Conservation (phyloP, 23 tunicate species). For the Styela plicata region DNA sequence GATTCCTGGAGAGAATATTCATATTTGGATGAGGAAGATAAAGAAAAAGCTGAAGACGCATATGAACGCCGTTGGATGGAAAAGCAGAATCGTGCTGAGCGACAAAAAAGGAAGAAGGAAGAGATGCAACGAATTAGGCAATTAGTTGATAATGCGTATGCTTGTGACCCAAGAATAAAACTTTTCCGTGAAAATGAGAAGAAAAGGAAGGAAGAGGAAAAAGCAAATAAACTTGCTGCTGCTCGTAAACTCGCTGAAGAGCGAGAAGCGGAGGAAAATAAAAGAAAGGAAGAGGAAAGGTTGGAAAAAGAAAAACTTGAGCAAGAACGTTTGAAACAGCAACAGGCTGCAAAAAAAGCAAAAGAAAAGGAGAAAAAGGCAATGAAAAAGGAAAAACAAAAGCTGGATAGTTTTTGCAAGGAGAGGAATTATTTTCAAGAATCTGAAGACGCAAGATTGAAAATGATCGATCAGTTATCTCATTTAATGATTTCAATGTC, state of each 20-base stretch:
- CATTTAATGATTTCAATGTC: slow-evolving; percentile 45
- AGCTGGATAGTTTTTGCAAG: slow-evolving; percentile 71
- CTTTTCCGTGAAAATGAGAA: slow-evolving; percentile 69
- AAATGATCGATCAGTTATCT: slow-evolving; percentile 58
- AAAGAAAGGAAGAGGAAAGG: slow-evolving; percentile 28
- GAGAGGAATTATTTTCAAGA: slow-evolving; percentile 50
- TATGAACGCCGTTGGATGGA: slow-evolving; percentile 96
- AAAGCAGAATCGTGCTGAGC: slow-evolving; percentile 77
- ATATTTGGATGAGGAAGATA: slow-evolving; percentile 83
- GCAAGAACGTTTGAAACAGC: slow-evolving; percentile 42
- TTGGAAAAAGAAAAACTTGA: slow-evolving; percentile 41
- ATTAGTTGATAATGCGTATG: slow-evolving; percentile 92
- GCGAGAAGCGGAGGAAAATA: slow-evolving; percentile 51
- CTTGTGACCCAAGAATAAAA: slow-evolving; percentile 89
- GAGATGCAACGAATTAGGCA: slow-evolving; percentile 82
- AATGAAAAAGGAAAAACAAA: slow-evolving; percentile 73
- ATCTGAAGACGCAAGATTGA: slow-evolving; percentile 33
- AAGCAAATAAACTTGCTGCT: slow-evolving; percentile 62
- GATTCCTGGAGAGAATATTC: slow-evolving; percentile 97
- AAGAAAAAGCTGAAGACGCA: slow-evolving; percentile 91
- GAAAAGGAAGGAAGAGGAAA: slow-evolving; percentile 71
- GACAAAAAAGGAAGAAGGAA: slow-evolving; percentile 88
- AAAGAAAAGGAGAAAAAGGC: slow-evolving; percentile 77
- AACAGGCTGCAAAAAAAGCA: slow-evolving; percentile 65
- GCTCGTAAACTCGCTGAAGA: slow-evolving; percentile 50